Base-by-base conservation (phyloP, 2,113 vertebrate genomes). In the Pseudolaguvia tuberculata region DNA sequence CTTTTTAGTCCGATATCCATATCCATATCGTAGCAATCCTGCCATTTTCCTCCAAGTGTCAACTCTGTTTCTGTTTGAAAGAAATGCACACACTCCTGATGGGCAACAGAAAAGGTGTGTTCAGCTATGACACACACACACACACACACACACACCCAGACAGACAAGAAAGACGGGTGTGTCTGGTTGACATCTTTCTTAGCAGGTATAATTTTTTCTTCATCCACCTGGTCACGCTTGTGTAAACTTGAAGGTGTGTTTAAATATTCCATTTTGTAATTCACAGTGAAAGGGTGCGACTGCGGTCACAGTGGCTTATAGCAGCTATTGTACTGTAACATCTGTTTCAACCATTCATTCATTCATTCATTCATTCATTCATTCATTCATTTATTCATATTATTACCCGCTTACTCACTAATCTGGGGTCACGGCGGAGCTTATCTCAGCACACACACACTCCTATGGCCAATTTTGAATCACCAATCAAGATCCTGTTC, bases 111-210 rank as follows among this genome's bases (percentile, higher is more conserved):
- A 39, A 72, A 82, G 75, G 81, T 75, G 81, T 77, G 84, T 86
- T 86, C 83, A 81, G 75, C 72, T 77, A 65, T 68, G 52, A 47
- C 25, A 69, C 29, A 77, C 72, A 87, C 83, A 88, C 78, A 47
- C 25, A 69, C 29, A 35, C 31, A 35, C 31, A 35, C 31, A 35
- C 31, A 77, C 72, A 87, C 83, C 88, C 78, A 81, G 84, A 85
- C 79, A 58, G 82, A 90, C 89, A 23, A 84, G 90, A 89, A 89
- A 90, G 79, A 90, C 89, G 82, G 87, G 90, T 85, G 82, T 88
- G 83, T 84, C 87, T 76, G 85, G 88, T 86, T 87, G 72, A 85
- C 78, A 76, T 76, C 79, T 73, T 67, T 25, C 9, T 17, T 67
- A 48, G 9, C 23, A 50, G 18, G 63, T 25, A 12, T 7, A 50